These are phyloP conservation scores for Pachyseris speciosa DNA, from an alignment of 64 coral and sea anemone species.

Conservation along the genomic window DNA sequence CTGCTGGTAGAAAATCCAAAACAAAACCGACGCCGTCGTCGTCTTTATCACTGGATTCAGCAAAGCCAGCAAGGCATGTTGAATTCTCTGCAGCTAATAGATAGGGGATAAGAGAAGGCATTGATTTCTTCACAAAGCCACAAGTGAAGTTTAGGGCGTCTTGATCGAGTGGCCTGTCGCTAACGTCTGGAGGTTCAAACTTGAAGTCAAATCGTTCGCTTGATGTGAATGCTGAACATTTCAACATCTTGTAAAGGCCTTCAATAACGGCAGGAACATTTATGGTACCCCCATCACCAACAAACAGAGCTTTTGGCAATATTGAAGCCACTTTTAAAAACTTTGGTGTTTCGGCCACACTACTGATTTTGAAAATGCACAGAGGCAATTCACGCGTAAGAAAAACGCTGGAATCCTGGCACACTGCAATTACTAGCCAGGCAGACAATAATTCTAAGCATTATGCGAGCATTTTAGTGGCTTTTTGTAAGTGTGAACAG, in stretches of 20 bases:
- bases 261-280: conserved; percentile 40
- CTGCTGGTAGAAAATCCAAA: conserved; percentile 59
- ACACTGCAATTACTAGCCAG: too few relatives aligned
- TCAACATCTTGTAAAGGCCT: background rate
- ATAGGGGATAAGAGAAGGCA: conserved; percentile 8
- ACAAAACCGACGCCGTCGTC: conserved; percentile 56
- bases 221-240: conserved; percentile 48
- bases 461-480: too few relatives aligned
- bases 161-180: conserved; percentile 19
- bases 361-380: too few relatives aligned
- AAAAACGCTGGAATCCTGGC: too few relatives aligned
- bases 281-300: conserved; percentile 41
- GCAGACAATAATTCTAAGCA: too few relatives aligned
- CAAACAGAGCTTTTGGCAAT: conserved; percentile 70
- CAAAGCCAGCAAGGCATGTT: conserved; percentile 56
- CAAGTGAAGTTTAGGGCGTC: conserved; percentile 25
- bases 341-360: too few relatives aligned
- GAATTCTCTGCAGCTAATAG: background rate
- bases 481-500: too few relatives aligned
- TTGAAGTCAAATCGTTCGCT: conserved; percentile 37
- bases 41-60: background rate
- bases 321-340: too few relatives aligned
- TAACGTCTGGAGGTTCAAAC: background rate
- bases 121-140: conserved; percentile 51
- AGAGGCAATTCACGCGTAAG: too few relatives aligned